These are phyloP conservation scores for Brachionus asplanchnoidis DNA, from an alignment of 1,140 invertebrate genomes.

Conservation along the genomic window DNA sequence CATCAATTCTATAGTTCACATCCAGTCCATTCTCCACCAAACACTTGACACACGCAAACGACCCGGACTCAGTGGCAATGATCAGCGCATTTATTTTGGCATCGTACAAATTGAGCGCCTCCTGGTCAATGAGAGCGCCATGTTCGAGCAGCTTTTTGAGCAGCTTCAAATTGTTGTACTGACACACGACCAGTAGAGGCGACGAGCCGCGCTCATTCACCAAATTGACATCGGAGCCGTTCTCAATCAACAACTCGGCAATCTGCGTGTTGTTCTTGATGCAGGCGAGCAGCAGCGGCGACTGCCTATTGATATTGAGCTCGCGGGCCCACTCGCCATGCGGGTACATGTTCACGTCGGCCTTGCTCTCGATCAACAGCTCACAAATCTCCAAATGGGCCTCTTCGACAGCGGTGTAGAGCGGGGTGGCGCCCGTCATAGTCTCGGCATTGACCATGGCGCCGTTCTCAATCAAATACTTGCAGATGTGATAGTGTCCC, in stretches of 20 bases:
- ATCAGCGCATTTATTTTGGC: constrained; percentile 42
- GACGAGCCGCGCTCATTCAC: constrained; percentile 30
- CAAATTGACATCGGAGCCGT: constrained; percentile 35
- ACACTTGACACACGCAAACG: constrained; percentile 30
- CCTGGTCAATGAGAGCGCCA: not conserved
- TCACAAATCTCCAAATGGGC: constrained; percentile 68
- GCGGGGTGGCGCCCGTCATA: constrained; percentile 62
- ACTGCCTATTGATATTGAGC: constrained; percentile 28
- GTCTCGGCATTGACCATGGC: constrained; percentile 14
- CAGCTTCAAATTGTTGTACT: constrained; percentile 41
- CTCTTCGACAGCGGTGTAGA: constrained; percentile 79
- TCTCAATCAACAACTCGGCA: not conserved
- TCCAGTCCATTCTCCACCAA: constrained; percentile 38
- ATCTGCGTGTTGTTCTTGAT: constrained; percentile 40
- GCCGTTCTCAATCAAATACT: constrained; percentile 42
- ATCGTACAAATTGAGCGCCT: constrained; percentile 41
- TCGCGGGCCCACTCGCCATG: constrained; percentile 36
- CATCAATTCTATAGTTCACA: constrained; percentile 42
- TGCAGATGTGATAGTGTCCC: constrained; percentile 32
- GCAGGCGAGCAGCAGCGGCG: constrained; percentile 39
- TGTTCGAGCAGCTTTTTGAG: not conserved
- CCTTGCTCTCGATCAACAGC: constrained; percentile 23
- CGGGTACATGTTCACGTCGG: constrained; percentile 26
- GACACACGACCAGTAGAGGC: constrained; percentile 35
- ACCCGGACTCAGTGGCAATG: constrained; percentile 39